Evolutionary conservation across 2,113 vertebrate genomes (phyloP).

Genomic region (Odocoileus virginianus): DNA sequence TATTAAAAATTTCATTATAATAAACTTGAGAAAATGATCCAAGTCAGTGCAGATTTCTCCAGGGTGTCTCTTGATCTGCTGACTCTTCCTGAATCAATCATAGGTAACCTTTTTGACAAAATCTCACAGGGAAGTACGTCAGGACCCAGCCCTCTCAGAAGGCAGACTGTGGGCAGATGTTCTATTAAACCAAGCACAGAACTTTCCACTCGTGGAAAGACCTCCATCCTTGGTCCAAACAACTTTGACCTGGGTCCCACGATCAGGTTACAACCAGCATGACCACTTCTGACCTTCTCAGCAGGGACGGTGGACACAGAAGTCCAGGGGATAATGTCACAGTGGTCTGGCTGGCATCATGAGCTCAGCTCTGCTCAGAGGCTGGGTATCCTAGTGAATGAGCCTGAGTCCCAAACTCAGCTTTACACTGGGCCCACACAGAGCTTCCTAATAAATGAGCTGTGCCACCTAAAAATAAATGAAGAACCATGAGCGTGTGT

Average conservation of each 20-base stretch:
- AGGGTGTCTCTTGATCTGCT: not conserved
- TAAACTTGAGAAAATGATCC: not conserved
- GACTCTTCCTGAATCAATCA: not conserved
- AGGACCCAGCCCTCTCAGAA: not conserved
- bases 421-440: not conserved
- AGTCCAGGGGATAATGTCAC: not conserved
- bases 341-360: not conserved
- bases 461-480: not conserved
- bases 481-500: rapidly evolving
- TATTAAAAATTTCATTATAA: not conserved
- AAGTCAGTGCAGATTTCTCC: not conserved
- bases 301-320: not conserved
- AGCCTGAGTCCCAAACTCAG: not conserved
- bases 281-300: not conserved
- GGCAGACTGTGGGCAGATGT: not conserved
- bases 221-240: not conserved
- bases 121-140: not conserved
- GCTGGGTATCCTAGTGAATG: no score
- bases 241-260: not conserved
- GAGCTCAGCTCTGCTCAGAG: not conserved
- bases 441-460: not conserved
- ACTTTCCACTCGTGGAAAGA: not conserved
- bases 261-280: not conserved
- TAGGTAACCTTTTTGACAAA: rapidly evolving
- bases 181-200: not conserved